Percentiles rank a stretch among this genome's conserved stretches.
These are phyloP conservation scores for Drosophila carrolli DNA, from an alignment of 1,140 invertebrate species.

Conservation along the genomic window DNA sequence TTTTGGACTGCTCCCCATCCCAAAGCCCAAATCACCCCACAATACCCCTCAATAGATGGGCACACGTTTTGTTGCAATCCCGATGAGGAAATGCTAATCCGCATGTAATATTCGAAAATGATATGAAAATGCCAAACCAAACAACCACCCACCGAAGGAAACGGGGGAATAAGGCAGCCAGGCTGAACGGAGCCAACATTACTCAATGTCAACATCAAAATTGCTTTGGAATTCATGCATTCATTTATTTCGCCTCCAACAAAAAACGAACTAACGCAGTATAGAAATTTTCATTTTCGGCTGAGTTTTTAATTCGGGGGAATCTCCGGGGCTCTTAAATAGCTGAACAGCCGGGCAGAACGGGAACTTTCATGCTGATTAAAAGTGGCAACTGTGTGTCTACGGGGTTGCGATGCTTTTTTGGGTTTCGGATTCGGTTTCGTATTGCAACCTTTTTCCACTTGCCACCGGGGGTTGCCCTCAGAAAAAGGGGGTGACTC, in stretches of 20 bases:
- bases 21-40: slow-evolving; percentile 7
- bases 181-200: slow-evolving; percentile 64
- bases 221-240: slow-evolving; percentile 82
- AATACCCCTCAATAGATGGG: slow-evolving; percentile 50
- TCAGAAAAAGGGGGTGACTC: slow-evolving; percentile 31
- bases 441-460: slow-evolving; percentile 68
- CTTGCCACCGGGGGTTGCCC: slow-evolving; percentile 39
- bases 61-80: slow-evolving; percentile 78
- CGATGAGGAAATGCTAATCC: slow-evolving; percentile 83
- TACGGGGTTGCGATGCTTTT: slow-evolving; percentile 32
- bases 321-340: slow-evolving; percentile 57
- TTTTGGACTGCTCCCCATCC: slow-evolving; percentile 30
- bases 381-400: slow-evolving; percentile 70
- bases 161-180: not conserved
- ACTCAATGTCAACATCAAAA: slow-evolving; percentile 82
- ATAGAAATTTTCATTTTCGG: slow-evolving; percentile 76
- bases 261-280: slow-evolving; percentile 53
- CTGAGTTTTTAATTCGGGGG: slow-evolving; percentile 63
- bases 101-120: slow-evolving; percentile 84
- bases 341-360: slow-evolving; percentile 60
- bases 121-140: slow-evolving; percentile 80
- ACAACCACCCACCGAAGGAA: slow-evolving; percentile 65
- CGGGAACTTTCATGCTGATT: slow-evolving; percentile 66
- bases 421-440: slow-evolving; percentile 56
- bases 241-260: slow-evolving; percentile 58